Base-by-base conservation (phyloP, 1,140 invertebrate genomes). In the Drosophila nasuta region DNA sequence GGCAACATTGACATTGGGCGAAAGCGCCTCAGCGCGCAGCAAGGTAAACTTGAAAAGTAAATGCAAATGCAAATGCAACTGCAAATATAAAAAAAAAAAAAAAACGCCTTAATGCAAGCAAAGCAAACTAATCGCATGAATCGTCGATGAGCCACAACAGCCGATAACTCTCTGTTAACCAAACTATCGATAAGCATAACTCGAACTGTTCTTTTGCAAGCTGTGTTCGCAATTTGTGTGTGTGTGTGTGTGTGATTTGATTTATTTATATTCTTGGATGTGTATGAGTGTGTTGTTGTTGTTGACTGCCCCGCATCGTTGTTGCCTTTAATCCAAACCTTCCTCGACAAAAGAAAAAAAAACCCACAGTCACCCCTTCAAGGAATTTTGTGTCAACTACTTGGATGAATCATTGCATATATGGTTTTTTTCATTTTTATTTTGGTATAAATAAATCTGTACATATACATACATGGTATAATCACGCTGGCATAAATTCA, bases 1-100 rank as follows among this genome's bases (percentile, higher is more conserved):
- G 46, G 85, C 81, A 30, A 88, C 85, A 0, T 48, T 88, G 46
- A 90, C 77, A 38, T 33, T 88, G 51, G 66, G 56, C 54, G 74
- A 78, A n/a, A 25, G 74, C 62, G 64, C 54, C 46, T 52, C 25
- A 20, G 73, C 67, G 58, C 71, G 77, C 66, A 88, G 70, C 81
- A 88, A 88, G 85, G 85, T 88, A 88, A 81, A 75, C 28, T 54
- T 38, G 20, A 66, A 63, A 56, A 11, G 30, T 8, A 46, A 20
- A 7, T n/a, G 20, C 20, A 28, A 11, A 5, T 28, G 52, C 35
- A 43, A 38, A 11, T 33, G 45, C 43, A 49, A 20, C 13, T 38
- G 52, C 56, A 70, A 71, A 57, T 63, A 49, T 38, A 3, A 66
- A 33, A 49, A 65, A 43, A 63, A 56, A 5, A 5, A 38, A 41